A percentile compares a stretch with the other conserved stretches of the same genome.
Evolutionary conservation across 2,113 vertebrate species (phyloP).

Genomic region (Stercorarius parasiticus): DNA sequence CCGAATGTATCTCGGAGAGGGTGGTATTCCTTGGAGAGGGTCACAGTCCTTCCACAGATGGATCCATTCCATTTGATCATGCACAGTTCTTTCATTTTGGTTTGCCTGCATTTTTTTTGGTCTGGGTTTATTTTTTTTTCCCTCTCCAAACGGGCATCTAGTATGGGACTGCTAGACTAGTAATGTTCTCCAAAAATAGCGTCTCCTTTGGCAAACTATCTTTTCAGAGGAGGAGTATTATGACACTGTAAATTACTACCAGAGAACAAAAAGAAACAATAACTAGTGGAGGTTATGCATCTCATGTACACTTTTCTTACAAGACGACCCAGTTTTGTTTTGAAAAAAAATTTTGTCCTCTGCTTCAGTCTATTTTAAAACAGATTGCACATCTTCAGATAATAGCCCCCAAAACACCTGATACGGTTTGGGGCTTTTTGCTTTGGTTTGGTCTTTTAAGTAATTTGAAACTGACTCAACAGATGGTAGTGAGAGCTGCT

Average conservation of each 20-base stretch:
- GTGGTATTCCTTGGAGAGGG: background rate
- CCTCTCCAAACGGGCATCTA: background rate
- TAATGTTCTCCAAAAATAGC: background rate
- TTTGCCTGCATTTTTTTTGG: background rate
- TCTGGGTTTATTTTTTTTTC: background rate
- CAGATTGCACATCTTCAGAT: background rate
- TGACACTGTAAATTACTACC: background rate
- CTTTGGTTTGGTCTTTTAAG: background rate
- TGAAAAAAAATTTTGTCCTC: background rate
- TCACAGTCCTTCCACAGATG: background rate
- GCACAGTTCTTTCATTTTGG: background rate
- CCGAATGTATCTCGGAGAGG: background rate
- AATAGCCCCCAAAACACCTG: background rate
- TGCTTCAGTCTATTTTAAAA: background rate
- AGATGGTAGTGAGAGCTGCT: background rate
- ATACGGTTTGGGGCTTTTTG: background rate
- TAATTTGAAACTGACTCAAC: background rate
- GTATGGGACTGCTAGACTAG: background rate
- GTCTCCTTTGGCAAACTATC: background rate
- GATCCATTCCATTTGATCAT: background rate
- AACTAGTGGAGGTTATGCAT: background rate
- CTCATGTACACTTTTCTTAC: background rate
- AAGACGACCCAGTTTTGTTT: rapidly evolving
- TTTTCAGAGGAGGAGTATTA: background rate
- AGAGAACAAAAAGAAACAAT: background rate